phyloP scores from a whole-genome alignment of 2,888 invertebrate genomes.

The Catocala sponsa region DNA sequence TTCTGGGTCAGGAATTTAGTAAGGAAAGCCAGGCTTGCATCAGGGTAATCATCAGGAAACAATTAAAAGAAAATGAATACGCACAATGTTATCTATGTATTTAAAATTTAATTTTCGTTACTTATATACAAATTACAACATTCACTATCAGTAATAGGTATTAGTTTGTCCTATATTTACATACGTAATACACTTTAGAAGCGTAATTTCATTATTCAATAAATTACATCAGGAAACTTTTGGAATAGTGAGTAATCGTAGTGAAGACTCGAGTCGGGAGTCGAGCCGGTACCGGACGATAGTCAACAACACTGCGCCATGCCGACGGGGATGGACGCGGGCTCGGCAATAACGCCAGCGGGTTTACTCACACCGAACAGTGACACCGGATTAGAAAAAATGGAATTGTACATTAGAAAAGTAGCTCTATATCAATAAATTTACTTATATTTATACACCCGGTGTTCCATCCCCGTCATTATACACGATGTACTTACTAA shows the following conservation, averaged over 20 bases:
- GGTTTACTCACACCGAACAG: slow-evolving; percentile 33
- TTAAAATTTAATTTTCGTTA: slow-evolving; percentile 88
- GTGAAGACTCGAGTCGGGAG: slow-evolving; percentile 49
- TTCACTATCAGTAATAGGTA: slow-evolving; percentile 86
- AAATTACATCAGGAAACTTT: slow-evolving; percentile 84
- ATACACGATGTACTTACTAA: slow-evolving; percentile 73
- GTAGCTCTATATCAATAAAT: slow-evolving; percentile 53
- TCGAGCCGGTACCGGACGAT: no score
- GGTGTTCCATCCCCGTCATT: slow-evolving; percentile 63
- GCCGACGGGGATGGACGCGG: slow-evolving; percentile 63
- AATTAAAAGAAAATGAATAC: slow-evolving; percentile 66
- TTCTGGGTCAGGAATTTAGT: no score
- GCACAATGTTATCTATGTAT: slow-evolving; percentile 86
- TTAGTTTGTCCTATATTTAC: slow-evolving; percentile 87
- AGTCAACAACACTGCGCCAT: neutral
- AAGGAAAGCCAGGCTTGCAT: no score
- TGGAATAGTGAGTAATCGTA: slow-evolving; percentile 75
- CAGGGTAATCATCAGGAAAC: slow-evolving; percentile 13
- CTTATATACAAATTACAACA: slow-evolving; percentile 89
- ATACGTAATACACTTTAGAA: slow-evolving; percentile 87
- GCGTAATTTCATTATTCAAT: slow-evolving; percentile 85
- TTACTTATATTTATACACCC: slow-evolving; percentile 36
- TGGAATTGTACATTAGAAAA: slow-evolving; percentile 81
- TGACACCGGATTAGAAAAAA: slow-evolving; percentile 76
- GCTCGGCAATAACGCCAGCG: slow-evolving; percentile 24